Conservation (phyloP, 2,113 vertebrate species). For the Phalacrocorax brasilianus region DNA sequence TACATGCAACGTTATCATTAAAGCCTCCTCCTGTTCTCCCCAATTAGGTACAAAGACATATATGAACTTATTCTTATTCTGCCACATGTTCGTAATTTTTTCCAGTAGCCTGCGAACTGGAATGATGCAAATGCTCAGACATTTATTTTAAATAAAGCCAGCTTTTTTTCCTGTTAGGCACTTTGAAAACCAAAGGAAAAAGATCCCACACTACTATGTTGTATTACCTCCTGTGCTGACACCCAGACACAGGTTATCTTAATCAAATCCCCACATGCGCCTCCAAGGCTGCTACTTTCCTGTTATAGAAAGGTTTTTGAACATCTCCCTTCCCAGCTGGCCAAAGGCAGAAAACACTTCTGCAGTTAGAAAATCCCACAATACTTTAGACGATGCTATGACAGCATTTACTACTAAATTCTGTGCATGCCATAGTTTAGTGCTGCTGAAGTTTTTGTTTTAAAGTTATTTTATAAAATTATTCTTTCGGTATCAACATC, state of each 20-base stretch:
- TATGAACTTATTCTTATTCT: background rate
- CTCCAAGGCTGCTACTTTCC: background rate
- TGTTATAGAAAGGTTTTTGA: background rate
- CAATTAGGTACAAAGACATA: background rate
- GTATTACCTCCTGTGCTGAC: background rate
- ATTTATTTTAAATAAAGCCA: background rate
- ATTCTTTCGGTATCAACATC: background rate
- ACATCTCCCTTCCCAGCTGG: background rate
- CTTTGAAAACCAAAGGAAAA: background rate
- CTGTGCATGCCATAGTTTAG: background rate
- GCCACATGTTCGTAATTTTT: background rate
- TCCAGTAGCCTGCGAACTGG: background rate
- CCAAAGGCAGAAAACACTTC: background rate
- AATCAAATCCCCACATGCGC: background rate
- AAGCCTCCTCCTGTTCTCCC: background rate
- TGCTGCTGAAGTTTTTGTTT: background rate
- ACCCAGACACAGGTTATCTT: background rate
- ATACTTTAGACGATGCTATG: background rate
- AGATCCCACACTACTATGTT: background rate
- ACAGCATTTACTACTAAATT: background rate
- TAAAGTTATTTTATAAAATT: background rate
- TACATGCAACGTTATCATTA: background rate
- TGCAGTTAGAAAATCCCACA: background rate
- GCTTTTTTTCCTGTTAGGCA: background rate
- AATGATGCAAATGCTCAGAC: background rate